Evolutionary conservation across 2,113 vertebrate species (phyloP), one percentile per base, ranked within the genome.

Genomic region (Hemiscyllium ocellatum): DNA sequence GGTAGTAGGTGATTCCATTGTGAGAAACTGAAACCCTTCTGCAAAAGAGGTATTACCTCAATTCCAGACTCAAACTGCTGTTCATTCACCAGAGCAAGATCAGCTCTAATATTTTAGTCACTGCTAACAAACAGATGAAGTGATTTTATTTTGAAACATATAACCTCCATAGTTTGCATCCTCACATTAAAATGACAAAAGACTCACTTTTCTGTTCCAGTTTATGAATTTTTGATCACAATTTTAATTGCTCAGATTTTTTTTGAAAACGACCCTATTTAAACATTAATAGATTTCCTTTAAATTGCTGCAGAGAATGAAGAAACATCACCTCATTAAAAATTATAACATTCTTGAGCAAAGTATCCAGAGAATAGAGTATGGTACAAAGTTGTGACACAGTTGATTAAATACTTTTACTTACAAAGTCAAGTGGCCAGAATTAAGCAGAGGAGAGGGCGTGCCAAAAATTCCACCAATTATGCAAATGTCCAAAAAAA

Each of bases 181-280:
- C 42, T 17, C 78, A 37, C 37, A 42, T 83, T 42, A 3, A 85
- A 85, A 85, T 22, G 42, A 85, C 15, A 8, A 6, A 37, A 37
- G 61, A 66, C 8, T 19, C 17, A 37, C 33, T 22, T 37, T 66
- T 37, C 19, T n/a, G 66, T 20, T 93, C 68, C 56, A 66, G 56
- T 20, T 66, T 93, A 93, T 66, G 56, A 93, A 93, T 37, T 66
- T 66, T 93, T 66, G 29, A 66, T 68, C 61, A 65, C 89, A 93
- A 66, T 68, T 93, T 68, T 93, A 93, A 93, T 66, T 93, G 89
- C 17, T n/a, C 19, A n/a, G 17, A 33, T 68, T 66, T 91, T 91
- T 22, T 91, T 42, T 65, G 65, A 37, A 90, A 93, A 93, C 2
- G 33, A 68, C 89, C 15, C 6, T 66, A 66, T 68, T 66, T 37